Conservation (phyloP, 1,140 invertebrate genomes). For the Caerostris extrusa region DNA sequence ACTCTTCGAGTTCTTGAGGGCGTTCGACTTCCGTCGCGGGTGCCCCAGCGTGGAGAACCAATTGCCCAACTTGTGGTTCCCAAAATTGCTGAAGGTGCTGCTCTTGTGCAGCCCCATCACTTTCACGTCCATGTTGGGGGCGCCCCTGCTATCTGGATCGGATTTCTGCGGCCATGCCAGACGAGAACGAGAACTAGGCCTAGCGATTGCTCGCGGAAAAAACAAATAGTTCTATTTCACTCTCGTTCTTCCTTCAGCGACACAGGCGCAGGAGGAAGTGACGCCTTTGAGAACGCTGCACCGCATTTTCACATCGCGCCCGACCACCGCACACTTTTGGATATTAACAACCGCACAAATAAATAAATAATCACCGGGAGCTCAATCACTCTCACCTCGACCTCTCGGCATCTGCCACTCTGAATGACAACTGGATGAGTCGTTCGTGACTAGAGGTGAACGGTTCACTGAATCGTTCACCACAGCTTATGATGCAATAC, state of each 20-base stretch:
- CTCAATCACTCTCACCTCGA: not conserved
- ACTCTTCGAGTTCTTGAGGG: slow-evolving; percentile 83
- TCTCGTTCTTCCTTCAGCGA: slow-evolving; percentile 21
- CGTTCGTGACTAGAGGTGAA: too few relatives aligned
- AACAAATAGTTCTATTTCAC: not conserved
- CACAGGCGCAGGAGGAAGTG: slow-evolving; percentile 2
- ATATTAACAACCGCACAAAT: not conserved
- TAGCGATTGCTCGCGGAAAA: not conserved
- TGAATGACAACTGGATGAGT: too few relatives aligned
- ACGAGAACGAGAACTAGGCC: not conserved
- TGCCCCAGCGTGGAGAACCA: slow-evolving; percentile 83
- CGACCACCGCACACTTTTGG: too few relatives aligned
- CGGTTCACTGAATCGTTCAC: too few relatives aligned
- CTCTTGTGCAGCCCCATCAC: slow-evolving; percentile 82
- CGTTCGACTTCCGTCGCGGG: slow-evolving; percentile 80
- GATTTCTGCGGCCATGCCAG: slow-evolving; percentile 18
- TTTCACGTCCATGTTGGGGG: slow-evolving; percentile 79
- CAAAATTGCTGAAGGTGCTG: slow-evolving; percentile 83
- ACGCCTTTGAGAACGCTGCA: not conserved
- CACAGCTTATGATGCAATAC: too few relatives aligned
- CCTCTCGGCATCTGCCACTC: not conserved
- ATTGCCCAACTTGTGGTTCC: slow-evolving; percentile 82
- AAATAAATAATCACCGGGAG: not conserved
- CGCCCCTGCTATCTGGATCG: not conserved
- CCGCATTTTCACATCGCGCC: not conserved